Evolutionary conservation across 2,888 invertebrate genomes (phyloP).

Genomic region (Malthinus flaveolus): DNA sequence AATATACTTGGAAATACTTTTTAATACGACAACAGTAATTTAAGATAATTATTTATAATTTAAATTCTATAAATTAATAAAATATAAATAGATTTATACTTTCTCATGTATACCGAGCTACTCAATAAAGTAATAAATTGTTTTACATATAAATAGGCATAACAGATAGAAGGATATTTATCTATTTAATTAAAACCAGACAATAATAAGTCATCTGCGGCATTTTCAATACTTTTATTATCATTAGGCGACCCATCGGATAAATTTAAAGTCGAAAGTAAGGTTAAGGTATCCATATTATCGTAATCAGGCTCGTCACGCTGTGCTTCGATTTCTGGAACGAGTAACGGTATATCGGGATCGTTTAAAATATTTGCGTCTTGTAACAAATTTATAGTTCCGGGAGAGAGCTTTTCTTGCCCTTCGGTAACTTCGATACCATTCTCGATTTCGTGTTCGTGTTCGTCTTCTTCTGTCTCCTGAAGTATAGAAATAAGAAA

Average conservation of each 20-base stretch:
- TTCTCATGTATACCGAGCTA: not conserved
- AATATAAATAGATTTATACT: not conserved
- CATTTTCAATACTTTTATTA: not conserved
- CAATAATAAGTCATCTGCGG: not conserved
- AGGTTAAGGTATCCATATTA: slow-evolving; percentile 53
- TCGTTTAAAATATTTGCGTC: slow-evolving; percentile 13
- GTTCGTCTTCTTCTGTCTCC: slow-evolving; percentile 62
- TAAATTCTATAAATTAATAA: too few relatives aligned
- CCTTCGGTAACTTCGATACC: slow-evolving; percentile 49
- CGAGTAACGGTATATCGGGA: slow-evolving; percentile 30
- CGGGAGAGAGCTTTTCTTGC: slow-evolving; percentile 19
- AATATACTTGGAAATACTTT: too few relatives aligned
- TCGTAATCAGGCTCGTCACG: slow-evolving; percentile 51
- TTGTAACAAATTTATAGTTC: slow-evolving; percentile 10
- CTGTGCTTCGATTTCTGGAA: slow-evolving; percentile 33
- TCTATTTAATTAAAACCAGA: not conserved
- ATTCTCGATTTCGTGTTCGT: slow-evolving; percentile 54
- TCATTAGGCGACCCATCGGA: slow-evolving; percentile 31
- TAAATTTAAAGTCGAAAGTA: slow-evolving; percentile 49
- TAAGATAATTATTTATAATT: too few relatives aligned
- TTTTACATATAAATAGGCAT: not conserved
- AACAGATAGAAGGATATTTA: not conserved
- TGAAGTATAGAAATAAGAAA: slow-evolving; percentile 31
- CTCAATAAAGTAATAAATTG: not conserved
- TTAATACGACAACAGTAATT: too few relatives aligned